phyloP scores from a whole-genome alignment of 2,888 invertebrate genomes.

The Spodoptera picta region DNA sequence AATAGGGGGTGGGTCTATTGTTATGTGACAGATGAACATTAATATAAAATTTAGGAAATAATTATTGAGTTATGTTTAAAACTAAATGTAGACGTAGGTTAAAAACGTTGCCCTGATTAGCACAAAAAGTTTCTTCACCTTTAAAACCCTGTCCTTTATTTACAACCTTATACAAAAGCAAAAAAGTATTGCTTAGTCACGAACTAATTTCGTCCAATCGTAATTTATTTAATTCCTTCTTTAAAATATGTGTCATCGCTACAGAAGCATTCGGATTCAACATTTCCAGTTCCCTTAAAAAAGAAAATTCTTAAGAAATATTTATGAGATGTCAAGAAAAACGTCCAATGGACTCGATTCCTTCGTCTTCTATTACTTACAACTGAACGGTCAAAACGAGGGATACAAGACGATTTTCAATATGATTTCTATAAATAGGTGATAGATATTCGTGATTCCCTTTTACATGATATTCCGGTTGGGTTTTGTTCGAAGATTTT shows the following conservation, averaged over 20 bases:
- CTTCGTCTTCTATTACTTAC: slow-evolving; percentile 50
- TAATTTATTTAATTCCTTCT: slow-evolving; percentile 10
- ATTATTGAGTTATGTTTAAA: too few species aligned
- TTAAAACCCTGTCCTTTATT: too few species aligned
- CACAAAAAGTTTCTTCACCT: too few species aligned
- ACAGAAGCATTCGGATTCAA: slow-evolving; percentile 37
- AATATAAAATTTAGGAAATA: too few species aligned
- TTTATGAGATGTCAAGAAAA: slow-evolving; percentile 46
- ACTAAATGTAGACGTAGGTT: too few species aligned
- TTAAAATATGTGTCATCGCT: slow-evolving; percentile 17
- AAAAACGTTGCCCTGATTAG: too few species aligned
- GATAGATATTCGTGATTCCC: slow-evolving; percentile 6
- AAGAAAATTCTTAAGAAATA: slow-evolving; percentile 47
- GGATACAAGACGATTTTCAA: slow-evolving; percentile 28
- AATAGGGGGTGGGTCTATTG: too few species aligned
- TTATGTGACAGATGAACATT: too few species aligned
- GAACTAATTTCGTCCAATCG: slow-evolving; percentile 2
- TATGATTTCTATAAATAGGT: slow-evolving; percentile 33
- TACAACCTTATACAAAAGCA: background rate
- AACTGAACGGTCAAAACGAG: slow-evolving; percentile 42
- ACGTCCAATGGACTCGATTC: slow-evolving; percentile 12
- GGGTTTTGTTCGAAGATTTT: background rate
- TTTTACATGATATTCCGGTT: background rate
- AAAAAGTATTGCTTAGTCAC: slow-evolving; percentile 1
- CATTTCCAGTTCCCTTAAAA: slow-evolving; percentile 12